Evolutionary conservation across 2,797 vertebrate genomes (phyloP), one percentile per base, ranked within the genome.

Genomic region (Orientallactaga sibirica): DNA sequence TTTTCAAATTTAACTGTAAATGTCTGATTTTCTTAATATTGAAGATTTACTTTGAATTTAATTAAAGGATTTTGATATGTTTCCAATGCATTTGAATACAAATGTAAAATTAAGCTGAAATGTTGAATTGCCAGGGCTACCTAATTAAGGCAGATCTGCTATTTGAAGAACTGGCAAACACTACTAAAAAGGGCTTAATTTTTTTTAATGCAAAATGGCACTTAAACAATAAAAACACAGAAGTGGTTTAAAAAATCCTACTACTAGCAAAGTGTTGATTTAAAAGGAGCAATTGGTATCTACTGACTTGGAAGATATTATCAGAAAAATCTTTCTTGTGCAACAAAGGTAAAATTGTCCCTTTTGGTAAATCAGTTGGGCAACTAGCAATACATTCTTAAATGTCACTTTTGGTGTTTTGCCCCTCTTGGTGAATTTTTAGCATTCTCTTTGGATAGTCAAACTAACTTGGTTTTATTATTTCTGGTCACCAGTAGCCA

Each of bases 1-100:
- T 73, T 92, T 96, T 92, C 25, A 74, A 71, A 94, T 95, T 95
- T 83, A 82, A 95, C 88, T 91, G 48, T 64, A 73, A 86, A 78
- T 55, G 70, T 92, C 90, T 94, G 64, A 91, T 71, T 79, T 93
- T 88, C 74, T 93, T 70, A 64, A 43, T 81, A 58, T 70, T 91
- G 66, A 93, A 76, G 55, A 76, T 64, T 88, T 74, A 82, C 11
- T 96, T 97, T 85, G 75, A 88, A 90, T 93, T 96, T 73, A 88
- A 88, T 92, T 86, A 79, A 81, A 92, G 93, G 94, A 14, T 91
- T 91, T 37, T 75, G 73, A 24, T 68, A 82, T 80, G 48, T 75
- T 96, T 91, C 89, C 37, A 90, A 68, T 86, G 55, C 55, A 92
- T 94, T 90, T 75, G 62, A 71, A 90, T 93, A 88, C 87, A 89